phyloP scores from a whole-genome alignment of 2,113 vertebrate genomes.

The Tretioscincus oriximinensis region DNA sequence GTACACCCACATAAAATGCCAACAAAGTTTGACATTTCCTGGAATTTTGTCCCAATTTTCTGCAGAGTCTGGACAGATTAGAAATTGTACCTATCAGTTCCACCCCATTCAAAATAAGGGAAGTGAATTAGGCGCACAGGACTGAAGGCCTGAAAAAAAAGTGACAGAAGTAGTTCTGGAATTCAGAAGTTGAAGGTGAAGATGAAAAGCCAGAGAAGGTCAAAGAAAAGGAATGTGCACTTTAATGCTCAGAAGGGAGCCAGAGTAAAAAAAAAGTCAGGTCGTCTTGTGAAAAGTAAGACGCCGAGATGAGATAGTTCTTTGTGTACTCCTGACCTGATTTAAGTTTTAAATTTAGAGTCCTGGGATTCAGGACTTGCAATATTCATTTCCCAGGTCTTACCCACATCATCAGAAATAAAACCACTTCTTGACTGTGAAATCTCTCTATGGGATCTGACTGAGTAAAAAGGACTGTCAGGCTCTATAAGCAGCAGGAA shows the following conservation, averaged over 20 bases:
- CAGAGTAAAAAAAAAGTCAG: conserved; percentile 9
- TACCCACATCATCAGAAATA: conserved; percentile 21
- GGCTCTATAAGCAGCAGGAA: conserved; percentile 10
- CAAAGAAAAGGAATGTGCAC: background rate
- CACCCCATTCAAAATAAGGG: too few species aligned
- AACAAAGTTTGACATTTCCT: background rate
- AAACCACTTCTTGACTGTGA: background rate
- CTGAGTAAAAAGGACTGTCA: conserved; percentile 9
- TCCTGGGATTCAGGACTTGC: conserved; percentile 29
- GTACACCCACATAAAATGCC: too few species aligned
- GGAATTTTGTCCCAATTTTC: background rate
- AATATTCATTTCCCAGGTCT: conserved; percentile 32
- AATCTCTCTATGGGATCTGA: conserved; percentile 22
- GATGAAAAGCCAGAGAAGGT: conserved; percentile 30
- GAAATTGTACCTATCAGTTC: background rate
- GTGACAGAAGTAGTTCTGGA: background rate
- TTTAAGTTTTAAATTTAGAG: conserved; percentile 49
- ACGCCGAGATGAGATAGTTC: background rate
- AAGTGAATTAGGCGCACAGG: background rate
- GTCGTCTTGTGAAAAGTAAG: background rate
- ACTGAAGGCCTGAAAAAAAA: background rate
- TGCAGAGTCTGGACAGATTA: background rate
- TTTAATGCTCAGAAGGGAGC: conserved; percentile 26
- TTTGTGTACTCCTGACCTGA: background rate
- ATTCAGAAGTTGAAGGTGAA: background rate